Evolutionary conservation across 2,113 vertebrate genomes (phyloP).

Genomic region (Neomonachus schauinslandi): DNA sequence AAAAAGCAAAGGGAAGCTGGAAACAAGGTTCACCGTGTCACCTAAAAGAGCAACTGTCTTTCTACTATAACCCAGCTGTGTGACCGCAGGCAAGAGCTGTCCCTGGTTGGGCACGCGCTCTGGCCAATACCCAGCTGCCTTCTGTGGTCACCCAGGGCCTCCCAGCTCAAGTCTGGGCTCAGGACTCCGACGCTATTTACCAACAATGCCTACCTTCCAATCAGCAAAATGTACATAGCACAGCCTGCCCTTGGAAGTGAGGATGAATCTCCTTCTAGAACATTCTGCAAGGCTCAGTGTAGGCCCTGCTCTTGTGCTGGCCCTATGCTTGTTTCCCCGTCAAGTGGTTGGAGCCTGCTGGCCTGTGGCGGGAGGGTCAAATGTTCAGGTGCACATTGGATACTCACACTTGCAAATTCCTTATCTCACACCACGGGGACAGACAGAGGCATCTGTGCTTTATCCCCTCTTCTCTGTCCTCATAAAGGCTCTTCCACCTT

Average conservation of each 20-base stretch:
- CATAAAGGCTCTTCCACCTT: background rate
- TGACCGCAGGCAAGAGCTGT: background rate
- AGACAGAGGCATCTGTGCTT: background rate
- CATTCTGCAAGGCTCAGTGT: background rate
- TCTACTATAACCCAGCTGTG: background rate
- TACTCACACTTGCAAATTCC: rapidly evolving
- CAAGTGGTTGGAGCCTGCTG: background rate
- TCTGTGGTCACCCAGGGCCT: background rate
- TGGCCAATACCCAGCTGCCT: background rate
- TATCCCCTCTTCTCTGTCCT: background rate
- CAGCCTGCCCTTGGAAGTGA: background rate
- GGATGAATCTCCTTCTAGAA: background rate
- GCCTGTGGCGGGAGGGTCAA: too few relatives aligned
- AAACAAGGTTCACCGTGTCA: background rate
- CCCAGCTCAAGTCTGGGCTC: background rate
- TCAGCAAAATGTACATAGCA: background rate
- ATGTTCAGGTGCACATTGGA: rapidly evolving
- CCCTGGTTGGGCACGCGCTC: background rate
- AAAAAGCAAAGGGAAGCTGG: background rate
- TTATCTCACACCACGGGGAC: background rate
- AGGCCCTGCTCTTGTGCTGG: background rate
- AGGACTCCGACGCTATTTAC: background rate
- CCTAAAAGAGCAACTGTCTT: background rate
- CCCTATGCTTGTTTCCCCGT: background rate
- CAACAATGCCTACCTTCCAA: rapidly evolving